Percentiles rank a stretch among this genome's conserved stretches.
These are phyloP conservation scores for Aporophyla lueneburgensis DNA, from an alignment of 2,888 invertebrate genomes.

Conservation along the genomic window DNA sequence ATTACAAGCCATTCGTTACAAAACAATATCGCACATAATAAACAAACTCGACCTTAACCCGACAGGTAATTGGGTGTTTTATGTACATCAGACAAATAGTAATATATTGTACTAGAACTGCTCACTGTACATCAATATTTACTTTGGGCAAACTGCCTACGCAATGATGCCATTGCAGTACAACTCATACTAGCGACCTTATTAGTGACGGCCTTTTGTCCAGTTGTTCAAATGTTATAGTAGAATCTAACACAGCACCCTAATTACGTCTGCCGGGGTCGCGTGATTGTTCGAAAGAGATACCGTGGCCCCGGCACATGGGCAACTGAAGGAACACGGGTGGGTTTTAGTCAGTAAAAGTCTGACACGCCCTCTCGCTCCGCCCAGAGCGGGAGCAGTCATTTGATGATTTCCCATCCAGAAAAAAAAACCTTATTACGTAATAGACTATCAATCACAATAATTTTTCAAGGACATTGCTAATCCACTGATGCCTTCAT, in stretches of 20 bases:
- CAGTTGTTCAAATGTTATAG: background rate
- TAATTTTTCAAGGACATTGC: too few species aligned
- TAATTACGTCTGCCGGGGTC: too few species aligned
- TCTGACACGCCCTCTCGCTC: too few species aligned
- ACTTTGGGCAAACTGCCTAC: conserved; percentile 30
- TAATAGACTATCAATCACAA: too few species aligned
- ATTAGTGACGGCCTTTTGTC: background rate
- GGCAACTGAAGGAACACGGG: too few species aligned
- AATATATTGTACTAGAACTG: conserved; percentile 20
- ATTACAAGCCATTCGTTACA: background rate
- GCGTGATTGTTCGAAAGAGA: too few species aligned
- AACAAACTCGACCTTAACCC: conserved; percentile 27
- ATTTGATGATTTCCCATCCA: too few species aligned
- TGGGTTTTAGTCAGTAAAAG: too few species aligned
- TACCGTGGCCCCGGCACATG: too few species aligned
- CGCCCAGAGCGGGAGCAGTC: too few species aligned
- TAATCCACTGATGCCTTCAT: too few species aligned
- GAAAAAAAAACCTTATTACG: too few species aligned
- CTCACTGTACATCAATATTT: conserved; percentile 39
- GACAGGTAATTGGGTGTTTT: conserved; percentile 35
- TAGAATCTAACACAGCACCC: background rate
- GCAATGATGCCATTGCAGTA: conserved; percentile 14
- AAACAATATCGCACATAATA: conserved; percentile 29
- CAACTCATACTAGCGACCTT: conserved; percentile 10
- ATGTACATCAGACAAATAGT: conserved; percentile 37